Evolutionary conservation across 1,140 invertebrate species (phyloP), one percentile per base, ranked within the genome.

Genomic region (Macrotrachela quadricornifera): DNA sequence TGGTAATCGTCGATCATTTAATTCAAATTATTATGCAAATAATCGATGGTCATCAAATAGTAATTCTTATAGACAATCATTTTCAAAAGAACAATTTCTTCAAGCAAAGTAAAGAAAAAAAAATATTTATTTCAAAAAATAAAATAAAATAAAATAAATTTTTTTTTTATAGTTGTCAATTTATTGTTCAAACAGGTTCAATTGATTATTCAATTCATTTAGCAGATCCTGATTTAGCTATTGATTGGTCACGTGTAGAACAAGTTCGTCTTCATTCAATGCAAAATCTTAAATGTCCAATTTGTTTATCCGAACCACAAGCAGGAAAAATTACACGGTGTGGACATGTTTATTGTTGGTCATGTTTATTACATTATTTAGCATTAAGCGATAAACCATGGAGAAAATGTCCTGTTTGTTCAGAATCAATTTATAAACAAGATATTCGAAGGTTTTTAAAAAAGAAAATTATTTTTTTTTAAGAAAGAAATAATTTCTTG

Each of bases 321-420:
- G 65, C 65, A 58, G 85, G 80, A 4, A 85, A 90, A 71, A 85
- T 94, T 62, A 90, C 86, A 0, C 76, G 79, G 38, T 96, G 90
- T 72, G 88, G 88, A 18, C 90, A 95, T 67, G 79, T 88, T 54
- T 94, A 84, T 64, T 96, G 90, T 67, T 95, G 85, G 84, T 75
- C 85, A 1, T 96, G 90, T 64, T 78, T 92, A 60, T 74, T 95
- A 17, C 88, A 92, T 66, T 94, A 94, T 69, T 71, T 90, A 53
- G 76, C 82, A 13, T 67, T 85, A 1, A 79, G 79, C 42, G 82
- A 90, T 60, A 80, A 82, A 70, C 63, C 75, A 46, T 75, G 76
- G 77, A 68, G 79, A 58, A 75, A 79, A 62, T 91, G 86, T 69
- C 86, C 86, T 0, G 86, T 91, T 56, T 91, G 86, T 67, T 79